Evolutionary conservation across 2,113 vertebrate genomes (phyloP).

Genomic region (Esox niger): DNA sequence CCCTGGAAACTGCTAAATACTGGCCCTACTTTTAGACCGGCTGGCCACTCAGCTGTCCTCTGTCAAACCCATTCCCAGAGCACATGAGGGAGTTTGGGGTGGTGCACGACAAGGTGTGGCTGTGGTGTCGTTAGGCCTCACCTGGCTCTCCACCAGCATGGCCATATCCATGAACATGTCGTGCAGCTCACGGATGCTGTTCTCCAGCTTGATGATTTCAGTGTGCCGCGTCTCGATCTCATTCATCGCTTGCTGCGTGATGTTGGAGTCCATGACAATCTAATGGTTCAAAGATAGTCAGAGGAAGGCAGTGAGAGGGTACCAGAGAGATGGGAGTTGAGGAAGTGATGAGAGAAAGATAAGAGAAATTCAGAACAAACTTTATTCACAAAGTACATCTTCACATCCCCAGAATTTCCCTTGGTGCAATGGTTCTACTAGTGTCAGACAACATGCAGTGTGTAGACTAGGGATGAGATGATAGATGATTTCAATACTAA

Average conservation of each 20-base stretch:
- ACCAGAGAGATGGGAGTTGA: background rate
- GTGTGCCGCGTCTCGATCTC: conserved; percentile 94
- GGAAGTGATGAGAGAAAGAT: background rate
- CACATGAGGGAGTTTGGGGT: conserved; percentile 3
- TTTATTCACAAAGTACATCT: too few species aligned
- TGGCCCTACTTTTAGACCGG: too few species aligned
- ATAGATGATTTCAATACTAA: too few species aligned
- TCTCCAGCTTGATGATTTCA: conserved; percentile 97
- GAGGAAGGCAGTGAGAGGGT: background rate
- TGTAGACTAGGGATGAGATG: too few species aligned
- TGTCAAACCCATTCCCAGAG: background rate
- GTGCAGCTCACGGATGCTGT: conserved; percentile 93
- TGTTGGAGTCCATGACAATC: conserved; percentile 97
- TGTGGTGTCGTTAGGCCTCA: conserved; percentile 52
- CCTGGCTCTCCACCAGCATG: conserved; percentile 98
- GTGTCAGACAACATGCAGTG: too few species aligned
- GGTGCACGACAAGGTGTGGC: background rate
- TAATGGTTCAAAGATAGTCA: conserved; percentile 40
- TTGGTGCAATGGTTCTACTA: too few species aligned
- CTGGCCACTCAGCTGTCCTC: background rate
- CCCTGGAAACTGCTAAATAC: too few species aligned
- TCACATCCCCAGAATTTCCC: too few species aligned
- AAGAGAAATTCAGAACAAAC: background rate
- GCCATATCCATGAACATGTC: conserved; percentile 99
- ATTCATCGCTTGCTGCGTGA: conserved; percentile 92